Conservation (phyloP, 2,113 vertebrate genomes). For the Micronycteris hirsuta region DNA sequence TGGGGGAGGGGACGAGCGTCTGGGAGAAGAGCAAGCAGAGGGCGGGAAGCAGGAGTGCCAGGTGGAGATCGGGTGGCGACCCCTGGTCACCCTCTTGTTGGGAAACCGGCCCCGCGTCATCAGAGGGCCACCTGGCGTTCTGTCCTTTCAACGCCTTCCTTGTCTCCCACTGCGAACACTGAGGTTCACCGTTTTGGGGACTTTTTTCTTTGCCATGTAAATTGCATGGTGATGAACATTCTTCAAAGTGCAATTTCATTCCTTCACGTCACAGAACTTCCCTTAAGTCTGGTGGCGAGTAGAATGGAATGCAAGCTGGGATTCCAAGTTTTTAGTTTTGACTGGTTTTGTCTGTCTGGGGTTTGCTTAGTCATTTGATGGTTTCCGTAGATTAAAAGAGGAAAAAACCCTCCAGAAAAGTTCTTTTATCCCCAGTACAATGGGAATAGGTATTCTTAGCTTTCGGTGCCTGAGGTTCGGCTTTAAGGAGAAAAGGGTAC, state of each 20-base stretch:
- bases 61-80: not conserved
- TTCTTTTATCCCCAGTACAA: not conserved
- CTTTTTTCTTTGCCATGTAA: not conserved
- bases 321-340: not conserved
- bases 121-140: not conserved
- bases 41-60: not conserved
- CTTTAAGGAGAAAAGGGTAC: not conserved
- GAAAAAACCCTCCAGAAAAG: not conserved
- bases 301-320: not conserved
- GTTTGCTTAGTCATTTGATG: not conserved
- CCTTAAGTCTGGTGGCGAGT: not conserved
- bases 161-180: not conserved
- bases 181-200: not conserved
- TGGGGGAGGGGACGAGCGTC: not conserved
- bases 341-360: not conserved
- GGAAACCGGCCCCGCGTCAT: not conserved
- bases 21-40: not conserved
- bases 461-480: not conserved
- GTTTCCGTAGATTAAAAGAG: not conserved
- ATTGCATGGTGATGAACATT: not conserved
- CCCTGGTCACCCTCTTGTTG: not conserved
- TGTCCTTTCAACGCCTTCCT: not conserved
- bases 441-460: not conserved
- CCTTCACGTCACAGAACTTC: not conserved
- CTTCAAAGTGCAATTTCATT: not conserved